These are phyloP conservation scores for Isotomurus palustris DNA, from an alignment of 2,888 invertebrate genomes.

Conservation along the genomic window DNA sequence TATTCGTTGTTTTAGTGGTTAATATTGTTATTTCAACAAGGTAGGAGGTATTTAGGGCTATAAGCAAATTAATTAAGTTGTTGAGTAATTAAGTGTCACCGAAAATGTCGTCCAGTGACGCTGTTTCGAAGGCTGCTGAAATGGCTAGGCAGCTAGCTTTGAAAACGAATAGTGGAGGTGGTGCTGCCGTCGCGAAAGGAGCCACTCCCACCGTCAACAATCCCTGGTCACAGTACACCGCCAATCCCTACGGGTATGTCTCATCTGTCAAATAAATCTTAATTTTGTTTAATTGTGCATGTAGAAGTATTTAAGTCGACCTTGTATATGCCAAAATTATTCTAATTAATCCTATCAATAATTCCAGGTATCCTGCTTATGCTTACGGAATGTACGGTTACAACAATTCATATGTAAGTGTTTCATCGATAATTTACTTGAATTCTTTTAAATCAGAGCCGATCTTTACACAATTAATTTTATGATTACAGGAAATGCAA, in stretches of 20 bases:
- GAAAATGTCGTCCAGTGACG: constrained; percentile 27
- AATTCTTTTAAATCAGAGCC: constrained; percentile 10
- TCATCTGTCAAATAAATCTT: constrained; percentile 33
- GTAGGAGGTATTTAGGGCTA: too few species aligned
- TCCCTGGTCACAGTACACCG: constrained; percentile 31
- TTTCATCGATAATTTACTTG: constrained; percentile 1
- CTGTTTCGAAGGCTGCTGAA: constrained; percentile 40
- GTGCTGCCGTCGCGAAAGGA: constrained; percentile 3
- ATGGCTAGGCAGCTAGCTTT: constrained; percentile 44
- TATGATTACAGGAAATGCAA: constrained; percentile 32
- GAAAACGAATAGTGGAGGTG: constrained; percentile 36
- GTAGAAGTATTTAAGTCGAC: background rate
- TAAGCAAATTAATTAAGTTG: too few species aligned
- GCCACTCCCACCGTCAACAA: constrained; percentile 16
- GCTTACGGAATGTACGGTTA: constrained; percentile 20
- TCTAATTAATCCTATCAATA: background rate
- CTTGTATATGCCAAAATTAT: background rate
- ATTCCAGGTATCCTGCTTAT: background rate
- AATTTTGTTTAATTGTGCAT: background rate
- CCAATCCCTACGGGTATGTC: constrained; percentile 15
- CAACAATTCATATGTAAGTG: constrained; percentile 34
- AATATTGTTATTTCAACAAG: too few species aligned
- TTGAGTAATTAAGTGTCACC: too few species aligned
- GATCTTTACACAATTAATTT: too few species aligned
- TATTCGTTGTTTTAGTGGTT: too few species aligned